A percentile compares a stretch with the other conserved stretches of the same genome.
These are phyloP conservation scores for Drosophila carrolli DNA, from an alignment of 1,140 invertebrate species.

Conservation along the genomic window DNA sequence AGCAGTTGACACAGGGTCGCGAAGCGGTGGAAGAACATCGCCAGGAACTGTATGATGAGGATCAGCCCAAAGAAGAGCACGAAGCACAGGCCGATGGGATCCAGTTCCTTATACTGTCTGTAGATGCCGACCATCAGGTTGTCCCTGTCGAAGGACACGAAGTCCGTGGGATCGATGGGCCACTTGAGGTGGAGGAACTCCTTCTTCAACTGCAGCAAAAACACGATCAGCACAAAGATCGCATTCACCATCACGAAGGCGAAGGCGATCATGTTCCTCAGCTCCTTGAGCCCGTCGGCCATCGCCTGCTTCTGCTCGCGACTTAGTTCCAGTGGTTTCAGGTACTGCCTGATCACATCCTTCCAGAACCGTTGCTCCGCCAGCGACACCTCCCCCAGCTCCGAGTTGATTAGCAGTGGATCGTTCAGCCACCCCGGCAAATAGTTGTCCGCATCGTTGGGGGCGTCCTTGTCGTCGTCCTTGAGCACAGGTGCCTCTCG, in stretches of 20 bases:
- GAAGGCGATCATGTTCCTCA: slow-evolving; percentile 90
- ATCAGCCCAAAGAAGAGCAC: slow-evolving; percentile 90
- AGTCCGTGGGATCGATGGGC: slow-evolving; percentile 89
- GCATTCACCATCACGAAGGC: slow-evolving; percentile 94
- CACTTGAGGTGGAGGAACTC: slow-evolving; percentile 89
- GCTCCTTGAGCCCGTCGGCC: slow-evolving; percentile 87
- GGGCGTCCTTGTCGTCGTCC: slow-evolving; percentile 41
- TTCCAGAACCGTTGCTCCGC: slow-evolving; percentile 91
- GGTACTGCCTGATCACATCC: slow-evolving; percentile 89
- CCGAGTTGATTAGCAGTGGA: slow-evolving; percentile 87
- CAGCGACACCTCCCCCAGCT: slow-evolving; percentile 87
- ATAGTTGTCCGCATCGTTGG: slow-evolving; percentile 53
- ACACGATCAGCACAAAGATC: slow-evolving; percentile 92
- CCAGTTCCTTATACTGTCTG: slow-evolving; percentile 88
- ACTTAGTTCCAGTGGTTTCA: slow-evolving; percentile 89
- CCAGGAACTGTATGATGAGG: slow-evolving; percentile 91
- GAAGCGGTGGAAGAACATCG: slow-evolving; percentile 94
- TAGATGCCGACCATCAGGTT: slow-evolving; percentile 85
- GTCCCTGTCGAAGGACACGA: slow-evolving; percentile 87
- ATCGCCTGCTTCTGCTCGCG: slow-evolving; percentile 87
- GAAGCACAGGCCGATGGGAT: slow-evolving; percentile 92
- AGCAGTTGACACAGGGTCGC: slow-evolving; percentile 93
- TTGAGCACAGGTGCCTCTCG: slow-evolving; percentile 87
- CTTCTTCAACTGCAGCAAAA: slow-evolving; percentile 92
- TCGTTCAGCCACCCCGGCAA: slow-evolving; percentile 90